Evolutionary conservation across 2,797 vertebrate species (phyloP), one percentile per base, ranked within the genome.

Genomic region (Mionectes olivaceus): DNA sequence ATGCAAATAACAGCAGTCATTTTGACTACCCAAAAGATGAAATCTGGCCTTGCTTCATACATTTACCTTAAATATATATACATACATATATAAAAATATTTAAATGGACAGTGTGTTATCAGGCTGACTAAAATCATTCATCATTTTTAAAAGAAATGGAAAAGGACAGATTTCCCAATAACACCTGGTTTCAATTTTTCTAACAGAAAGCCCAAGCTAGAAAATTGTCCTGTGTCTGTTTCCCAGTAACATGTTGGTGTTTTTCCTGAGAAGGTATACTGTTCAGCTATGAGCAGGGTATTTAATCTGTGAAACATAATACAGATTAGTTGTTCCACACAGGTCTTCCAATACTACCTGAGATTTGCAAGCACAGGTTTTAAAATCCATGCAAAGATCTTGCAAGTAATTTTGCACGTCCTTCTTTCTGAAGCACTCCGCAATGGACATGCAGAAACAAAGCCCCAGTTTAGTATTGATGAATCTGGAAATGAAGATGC

Each of bases 381-480:
- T 83, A 60, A 89, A 89, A 82, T 43, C 37, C 11, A 7, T 43
- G 22, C 9, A 32, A 64, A 87, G 25, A 43, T 13, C 12, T 87
- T 61, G 27, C 11, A 63, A 68, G n/a, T 39, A 27, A 30, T 70
- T 82, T 47, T 90, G 23, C 16, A 22, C 1, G 0, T 27, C 30
- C 15, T 28, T 32, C 53, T 83, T 78, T 37, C 35, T 56, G 30
- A 22, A 77, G 21, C 11, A 43, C 39, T 80, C 41, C 67, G 50
- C 35, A 64, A 59, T 22, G 16, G 25, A 21, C 35, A 24, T 24
- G 52, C 4, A 90, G 33, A 92, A 91, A 23, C 27, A 64, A 19
- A 84, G 22, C 3, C 12, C 6, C 0, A 0, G 0, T 77, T 85
- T 59, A 50, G 2, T 64, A 14, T 2, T 50, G 19, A 43, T 39